Evolutionary conservation across 2,113 vertebrate species (phyloP), one percentile per base, ranked within the genome.

Genomic region (Tricholaema leucomelas): DNA sequence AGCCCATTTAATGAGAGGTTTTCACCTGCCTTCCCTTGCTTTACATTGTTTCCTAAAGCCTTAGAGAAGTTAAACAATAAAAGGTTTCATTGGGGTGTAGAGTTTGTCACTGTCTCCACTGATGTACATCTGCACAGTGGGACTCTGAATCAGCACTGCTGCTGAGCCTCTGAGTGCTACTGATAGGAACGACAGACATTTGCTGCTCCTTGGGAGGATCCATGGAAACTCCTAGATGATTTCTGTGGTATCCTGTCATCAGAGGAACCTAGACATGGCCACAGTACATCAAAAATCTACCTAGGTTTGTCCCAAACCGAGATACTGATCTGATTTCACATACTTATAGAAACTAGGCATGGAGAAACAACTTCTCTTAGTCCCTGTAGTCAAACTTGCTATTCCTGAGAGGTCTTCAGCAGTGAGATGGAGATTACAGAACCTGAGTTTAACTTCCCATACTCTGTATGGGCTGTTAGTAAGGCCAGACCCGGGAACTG

Each of bases 151-250:
- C 56, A 30, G 52, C 21, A 2, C 50, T 50, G 44, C 67, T 70
- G 63, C 55, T 0, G 8, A 15, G 59, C 35, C 66, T 58, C 70
- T 69, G 46, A 70, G 46, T 23, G 14, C 33, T 56, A 3, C 56
- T 60, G 59, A 19, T 28, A 73, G 67, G 60, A 82, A 91, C 60
- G 72, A 64, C 12, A 80, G 67, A 20, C 77, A 71, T 12, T 87
- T 89, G 38, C 42, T 92, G 9, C 60, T 82, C 60, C 46, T 67
- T 80, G 71, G 56, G 64, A 93, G 36, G 52, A 92, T 64, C 59
- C 55, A 44, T 2, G 9, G 65, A 25, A 91, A 83, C 38, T 78
- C 58, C 73, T 52, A 33, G 24, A 8, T 10, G 14, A 58, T 44
- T 89, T 77, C 72, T 71, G 36, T 77, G 71, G 38, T 67, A 60